These are phyloP conservation scores for Acanthurus leucopareius DNA, from an alignment of 2,797 vertebrate genomes.

Conservation along the genomic window DNA sequence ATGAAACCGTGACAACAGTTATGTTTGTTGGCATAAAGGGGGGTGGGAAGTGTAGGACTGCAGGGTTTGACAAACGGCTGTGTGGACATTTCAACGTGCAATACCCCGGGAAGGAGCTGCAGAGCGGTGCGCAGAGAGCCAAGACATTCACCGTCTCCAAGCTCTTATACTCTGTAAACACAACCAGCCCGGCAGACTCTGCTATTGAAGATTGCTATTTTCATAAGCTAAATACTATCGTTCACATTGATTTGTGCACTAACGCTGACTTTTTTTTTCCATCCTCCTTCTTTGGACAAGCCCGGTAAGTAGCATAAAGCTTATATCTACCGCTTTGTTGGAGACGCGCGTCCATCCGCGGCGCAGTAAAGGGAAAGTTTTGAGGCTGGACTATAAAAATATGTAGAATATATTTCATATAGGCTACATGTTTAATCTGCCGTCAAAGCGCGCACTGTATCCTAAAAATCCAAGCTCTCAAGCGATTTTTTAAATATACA, in stretches of 20 bases:
- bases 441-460: neutral
- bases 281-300: constrained; percentile 74
- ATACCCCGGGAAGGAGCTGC: constrained; percentile 85
- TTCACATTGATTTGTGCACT: constrained; percentile 84
- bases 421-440: constrained; percentile 15
- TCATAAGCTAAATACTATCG: constrained; percentile 82
- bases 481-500: constrained; percentile 11
- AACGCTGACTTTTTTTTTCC: constrained; percentile 72
- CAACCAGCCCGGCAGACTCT: constrained; percentile 70
- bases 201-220: constrained; percentile 69
- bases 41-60: constrained; percentile 88
- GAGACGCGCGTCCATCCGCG: constrained; percentile 56
- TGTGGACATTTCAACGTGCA: constrained; percentile 89
- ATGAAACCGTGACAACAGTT: constrained; percentile 94
- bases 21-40: constrained; percentile 91
- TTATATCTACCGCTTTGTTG: constrained; percentile 68
- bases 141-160: constrained; percentile 75
- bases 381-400: constrained; percentile 20
- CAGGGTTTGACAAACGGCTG: constrained; percentile 90
- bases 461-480: constrained; percentile 6
- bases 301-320: constrained; percentile 81
- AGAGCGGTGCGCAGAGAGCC: constrained; percentile 79
- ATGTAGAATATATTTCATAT: constrained; percentile 8
- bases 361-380: constrained; percentile 54
- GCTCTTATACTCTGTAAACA: constrained; percentile 80